A percentile compares a stretch with the other conserved stretches of the same genome.
phyloP scores from a whole-genome alignment of 2,113 vertebrate genomes.

The Gopherus evgoodei region DNA sequence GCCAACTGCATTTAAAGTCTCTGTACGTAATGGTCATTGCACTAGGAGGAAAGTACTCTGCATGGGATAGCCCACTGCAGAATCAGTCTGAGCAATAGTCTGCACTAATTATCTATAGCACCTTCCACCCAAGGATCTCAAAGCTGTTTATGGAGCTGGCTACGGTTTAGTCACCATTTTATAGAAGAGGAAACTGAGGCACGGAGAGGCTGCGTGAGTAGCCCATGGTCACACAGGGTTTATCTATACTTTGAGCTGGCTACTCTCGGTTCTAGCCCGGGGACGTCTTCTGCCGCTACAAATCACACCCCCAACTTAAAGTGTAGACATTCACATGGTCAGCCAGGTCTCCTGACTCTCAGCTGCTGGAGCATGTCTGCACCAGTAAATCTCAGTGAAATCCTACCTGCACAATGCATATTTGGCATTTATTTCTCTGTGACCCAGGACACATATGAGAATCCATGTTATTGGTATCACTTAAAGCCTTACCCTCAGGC shows the following conservation, averaged over 20 bases:
- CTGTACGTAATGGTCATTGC: constrained; percentile 73
- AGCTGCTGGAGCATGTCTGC: too few species aligned
- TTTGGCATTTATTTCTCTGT: background rate
- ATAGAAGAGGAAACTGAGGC: background rate
- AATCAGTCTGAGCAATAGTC: background rate
- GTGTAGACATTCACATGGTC: background rate
- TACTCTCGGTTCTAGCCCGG: background rate
- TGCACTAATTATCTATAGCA: background rate
- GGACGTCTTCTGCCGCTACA: too few species aligned
- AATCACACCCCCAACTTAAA: background rate
- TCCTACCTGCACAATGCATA: background rate
- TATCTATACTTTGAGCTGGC: background rate
- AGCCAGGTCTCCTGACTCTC: background rate
- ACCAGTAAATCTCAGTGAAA: background rate
- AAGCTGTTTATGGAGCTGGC: background rate
- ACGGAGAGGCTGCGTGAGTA: background rate
- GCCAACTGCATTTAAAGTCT: constrained; percentile 88
- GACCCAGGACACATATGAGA: background rate
- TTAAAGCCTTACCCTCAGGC: background rate
- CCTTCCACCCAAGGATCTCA: background rate
- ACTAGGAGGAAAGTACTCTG: background rate
- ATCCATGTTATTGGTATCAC: background rate
- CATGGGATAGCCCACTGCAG: background rate
- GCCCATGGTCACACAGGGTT: too few species aligned
- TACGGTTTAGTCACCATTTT: background rate